Evolutionary conservation across 2,113 vertebrate genomes (phyloP), one percentile per base, ranked within the genome.

Genomic region (Erpornis zantholeuca): DNA sequence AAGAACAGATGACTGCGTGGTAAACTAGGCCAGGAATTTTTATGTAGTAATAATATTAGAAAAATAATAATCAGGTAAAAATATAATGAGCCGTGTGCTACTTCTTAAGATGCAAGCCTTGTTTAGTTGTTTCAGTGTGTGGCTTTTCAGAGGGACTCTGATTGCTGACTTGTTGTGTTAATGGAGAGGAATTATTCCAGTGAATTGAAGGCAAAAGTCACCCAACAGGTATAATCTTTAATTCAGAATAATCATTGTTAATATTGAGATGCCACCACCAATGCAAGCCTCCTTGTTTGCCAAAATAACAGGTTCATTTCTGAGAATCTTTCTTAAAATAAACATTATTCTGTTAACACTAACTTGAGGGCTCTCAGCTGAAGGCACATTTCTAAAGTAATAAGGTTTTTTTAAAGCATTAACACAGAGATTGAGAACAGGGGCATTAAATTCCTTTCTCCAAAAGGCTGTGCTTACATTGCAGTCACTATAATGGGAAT

Each of bases 201-300:
- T 76, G 89, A 97, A 90, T 42, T 96, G 95, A 96, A 97, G 96
- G 83, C 95, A 85, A 93, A 97, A 97, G 76, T 94, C 91, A n/a
- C n/a, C n/a, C n/a, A 97, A 88, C 75, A 82, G 70, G 49, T 92
- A 70, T 78, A 92, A 89, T 97, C 76, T 95, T 97, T 96, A 97
- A 94, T 96, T 97, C 77, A 90, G 54, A 91, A 84, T 93, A 96
- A 90, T 81, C 25, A 73, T 60, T 95, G 64, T 93, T 97, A 93
- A 89, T 96, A 71, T 88, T 78, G 78, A 70, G 47, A 29, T 69
- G 76, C 56, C 28, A 72, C 19, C 49, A 35, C 66, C n/a, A 24
- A 12, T 72, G 90, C 33, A 94, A 42, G 60, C 20, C 40, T 96
- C 92, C 33, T 40, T 80, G 29, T 94, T 94, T 96, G 42, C 69